phyloP scores from a whole-genome alignment of 2,113 vertebrate species.

The Scartelaos histophorus region DNA sequence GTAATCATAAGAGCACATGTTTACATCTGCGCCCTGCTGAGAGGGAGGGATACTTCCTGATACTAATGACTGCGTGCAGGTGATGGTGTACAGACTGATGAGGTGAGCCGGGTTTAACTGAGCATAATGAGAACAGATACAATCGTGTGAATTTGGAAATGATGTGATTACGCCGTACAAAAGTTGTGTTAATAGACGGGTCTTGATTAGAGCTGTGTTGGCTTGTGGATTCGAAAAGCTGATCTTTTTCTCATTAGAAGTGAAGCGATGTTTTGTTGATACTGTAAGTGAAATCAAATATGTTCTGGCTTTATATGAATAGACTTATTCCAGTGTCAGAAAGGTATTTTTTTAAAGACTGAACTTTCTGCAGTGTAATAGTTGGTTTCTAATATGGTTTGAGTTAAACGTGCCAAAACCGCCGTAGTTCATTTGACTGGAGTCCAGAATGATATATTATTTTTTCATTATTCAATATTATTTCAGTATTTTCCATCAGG shows the following conservation, averaged over 20 bases:
- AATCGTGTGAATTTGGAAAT: background rate
- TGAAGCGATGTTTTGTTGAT: background rate
- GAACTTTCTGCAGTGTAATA: too few relatives aligned
- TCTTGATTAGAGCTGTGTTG: too few relatives aligned
- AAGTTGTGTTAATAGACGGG: too few relatives aligned
- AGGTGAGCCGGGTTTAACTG: background rate
- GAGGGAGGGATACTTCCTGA: background rate
- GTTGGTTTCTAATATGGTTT: too few relatives aligned
- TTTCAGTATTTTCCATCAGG: too few relatives aligned
- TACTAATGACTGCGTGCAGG: background rate
- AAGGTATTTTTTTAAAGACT: too few relatives aligned
- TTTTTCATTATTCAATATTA: too few relatives aligned
- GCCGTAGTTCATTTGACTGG: too few relatives aligned
- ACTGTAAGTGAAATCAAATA: background rate
- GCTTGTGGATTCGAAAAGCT: background rate
- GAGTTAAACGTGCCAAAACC: too few relatives aligned
- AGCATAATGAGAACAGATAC: background rate
- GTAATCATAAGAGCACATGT: slow-evolving; percentile 64
- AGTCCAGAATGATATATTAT: too few relatives aligned
- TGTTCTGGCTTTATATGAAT: too few relatives aligned
- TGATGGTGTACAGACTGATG: slow-evolving; percentile 2
- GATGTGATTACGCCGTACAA: background rate
- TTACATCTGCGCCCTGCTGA: slow-evolving; percentile 40
- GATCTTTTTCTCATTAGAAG: background rate
- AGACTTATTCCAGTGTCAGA: too few relatives aligned